Conservation (phyloP, 92 coral and sea anemone genomes). For the Blastomussa wellsi region DNA sequence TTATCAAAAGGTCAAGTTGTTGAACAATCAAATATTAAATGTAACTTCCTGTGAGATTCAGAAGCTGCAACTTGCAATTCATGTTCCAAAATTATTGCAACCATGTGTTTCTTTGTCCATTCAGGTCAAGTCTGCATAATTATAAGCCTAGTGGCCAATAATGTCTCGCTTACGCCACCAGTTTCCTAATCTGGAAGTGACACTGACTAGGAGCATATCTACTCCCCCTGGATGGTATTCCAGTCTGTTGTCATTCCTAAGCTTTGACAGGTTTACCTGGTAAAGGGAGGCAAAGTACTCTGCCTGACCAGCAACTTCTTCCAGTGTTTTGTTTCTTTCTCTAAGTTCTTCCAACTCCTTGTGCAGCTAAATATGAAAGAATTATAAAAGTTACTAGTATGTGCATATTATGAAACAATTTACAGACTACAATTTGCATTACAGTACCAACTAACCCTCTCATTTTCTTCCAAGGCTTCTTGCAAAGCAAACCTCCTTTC, state of each 20-base stretch:
- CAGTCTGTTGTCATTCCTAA: too few relatives aligned
- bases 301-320: slow-evolving; percentile 89
- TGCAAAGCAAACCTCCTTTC: slow-evolving; percentile 90
- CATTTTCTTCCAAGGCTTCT: slow-evolving; percentile 89
- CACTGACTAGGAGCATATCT: too few relatives aligned
- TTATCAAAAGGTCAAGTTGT: too few relatives aligned
- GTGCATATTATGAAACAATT: background rate
- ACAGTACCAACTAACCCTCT: slow-evolving; percentile 52
- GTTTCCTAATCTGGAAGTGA: too few relatives aligned
- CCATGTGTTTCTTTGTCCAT: too few relatives aligned
- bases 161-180: too few relatives aligned
- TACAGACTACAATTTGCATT: background rate
- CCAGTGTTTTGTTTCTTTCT: slow-evolving; percentile 69
- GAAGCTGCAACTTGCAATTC: background rate
- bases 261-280: slow-evolving; percentile 42
- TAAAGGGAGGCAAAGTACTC: slow-evolving; percentile 95
- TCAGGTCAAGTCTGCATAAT: too few relatives aligned
- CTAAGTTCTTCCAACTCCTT: slow-evolving; percentile 75
- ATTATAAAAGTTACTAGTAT: background rate
- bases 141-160: too few relatives aligned
- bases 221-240: too few relatives aligned
- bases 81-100: too few relatives aligned
- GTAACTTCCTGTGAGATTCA: background rate
- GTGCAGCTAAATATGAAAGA: slow-evolving; percentile 58
- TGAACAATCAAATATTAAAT: too few relatives aligned